Base-by-base conservation (phyloP, 2,888 invertebrate species). In the Eristalinus sepulchralis region DNA sequence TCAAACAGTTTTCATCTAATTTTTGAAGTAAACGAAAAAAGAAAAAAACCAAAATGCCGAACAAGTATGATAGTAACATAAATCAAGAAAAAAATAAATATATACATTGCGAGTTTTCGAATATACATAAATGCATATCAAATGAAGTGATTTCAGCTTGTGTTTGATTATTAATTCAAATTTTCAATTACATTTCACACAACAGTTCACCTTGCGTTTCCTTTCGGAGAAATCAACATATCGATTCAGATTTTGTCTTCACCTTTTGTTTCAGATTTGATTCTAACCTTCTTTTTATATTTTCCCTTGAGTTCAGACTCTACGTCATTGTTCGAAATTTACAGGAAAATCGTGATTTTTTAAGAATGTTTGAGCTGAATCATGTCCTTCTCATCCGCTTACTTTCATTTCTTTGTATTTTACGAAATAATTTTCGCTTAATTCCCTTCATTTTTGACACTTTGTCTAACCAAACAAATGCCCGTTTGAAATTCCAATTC, bases 81-180 rank as follows among this genome's bases (percentile, higher is more conserved):
- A n/a, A 57, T 20, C 0, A 55, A 20, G 47, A 77, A 33, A 47
- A 55, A 68, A 71, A 47, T 20, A 60, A 64, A 71, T 33, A 70
- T 36, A 59, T 66, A 39, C 17, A 71, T 66, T 66, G 66, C 71
- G 70, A 76, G 33, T 60, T 80, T 76, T 83, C 66, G 66, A 39
- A 47, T 22, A 47, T 5, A 83, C 47, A 72, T 81, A 75, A 75
- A 86, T 83, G 86, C 86, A 86, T 86, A 86, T 86, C 86, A 86
- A 86, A 73, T 86, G 75, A 78, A 70, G 47, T 75, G 22, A 73
- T 63, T 57, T 77, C 10, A 11, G 17, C 9, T 64, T 17, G 59
- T 36, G 55, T 60, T 60, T 31, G n/a, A 31, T 82, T 55, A 59
- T 33, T 39, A 75, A 68, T 66, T 60, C n/a, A 34, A 79, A 11